These are phyloP conservation scores for Ectropis grisescens DNA, from an alignment of 1,140 invertebrate species.

Conservation along the genomic window DNA sequence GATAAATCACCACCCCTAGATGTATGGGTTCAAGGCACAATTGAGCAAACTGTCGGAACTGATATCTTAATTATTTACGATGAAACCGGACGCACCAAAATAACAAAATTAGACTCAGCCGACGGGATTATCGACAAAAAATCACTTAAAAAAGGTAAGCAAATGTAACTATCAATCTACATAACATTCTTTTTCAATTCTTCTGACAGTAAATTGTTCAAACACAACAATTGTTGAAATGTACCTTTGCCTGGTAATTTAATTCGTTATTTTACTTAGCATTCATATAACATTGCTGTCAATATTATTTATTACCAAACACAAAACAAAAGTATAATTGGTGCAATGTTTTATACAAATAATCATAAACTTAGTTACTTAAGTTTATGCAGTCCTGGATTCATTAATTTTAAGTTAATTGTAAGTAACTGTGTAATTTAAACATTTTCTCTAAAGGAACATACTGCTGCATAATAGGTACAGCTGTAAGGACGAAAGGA, in stretches of 20 bases:
- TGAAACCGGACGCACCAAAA: slow-evolving; percentile 37
- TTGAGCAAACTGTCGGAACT: slow-evolving; percentile 42
- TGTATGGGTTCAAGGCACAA: slow-evolving; percentile 54
- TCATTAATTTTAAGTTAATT: too few relatives aligned
- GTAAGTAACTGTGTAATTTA: too few relatives aligned
- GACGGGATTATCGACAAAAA: slow-evolving; percentile 42
- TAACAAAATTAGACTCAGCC: slow-evolving; percentile 43
- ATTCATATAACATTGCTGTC: background rate
- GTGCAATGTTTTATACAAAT: too few relatives aligned
- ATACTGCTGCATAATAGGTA: slow-evolving; percentile 49
- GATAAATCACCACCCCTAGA: slow-evolving; percentile 37
- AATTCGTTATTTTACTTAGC: background rate
- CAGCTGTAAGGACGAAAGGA: slow-evolving; percentile 34
- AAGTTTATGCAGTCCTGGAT: too few relatives aligned
- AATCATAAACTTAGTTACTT: too few relatives aligned
- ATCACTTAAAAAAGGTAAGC: slow-evolving; percentile 30
- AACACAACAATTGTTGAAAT: too few relatives aligned
- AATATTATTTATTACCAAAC: too few relatives aligned
- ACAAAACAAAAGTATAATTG: too few relatives aligned
- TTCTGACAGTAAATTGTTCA: background rate
- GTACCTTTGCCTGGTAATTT: background rate
- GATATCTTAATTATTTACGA: slow-evolving; percentile 52
- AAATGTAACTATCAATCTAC: background rate
- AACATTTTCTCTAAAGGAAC: too few relatives aligned
- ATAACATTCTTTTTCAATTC: background rate